These are phyloP conservation scores for Hoplostethus mediterraneus DNA, from an alignment of 2,797 vertebrate genomes.

Conservation along the genomic window DNA sequence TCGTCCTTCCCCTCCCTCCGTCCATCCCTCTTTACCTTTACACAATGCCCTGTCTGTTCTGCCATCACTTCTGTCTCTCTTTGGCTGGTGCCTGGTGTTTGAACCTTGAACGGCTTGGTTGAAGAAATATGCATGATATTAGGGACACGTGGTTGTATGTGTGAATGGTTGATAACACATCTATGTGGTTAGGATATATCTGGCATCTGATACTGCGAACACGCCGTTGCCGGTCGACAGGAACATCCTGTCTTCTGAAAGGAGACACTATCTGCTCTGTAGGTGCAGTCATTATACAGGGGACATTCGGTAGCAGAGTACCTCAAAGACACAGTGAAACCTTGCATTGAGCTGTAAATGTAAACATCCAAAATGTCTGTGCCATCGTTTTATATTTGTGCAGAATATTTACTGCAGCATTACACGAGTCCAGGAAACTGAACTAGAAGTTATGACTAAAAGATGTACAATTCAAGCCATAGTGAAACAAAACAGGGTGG, in stretches of 20 bases:
- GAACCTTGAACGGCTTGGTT: slow-evolving; percentile 37
- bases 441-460: slow-evolving; percentile 1
- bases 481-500: slow-evolving; percentile 42
- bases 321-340: not conserved
- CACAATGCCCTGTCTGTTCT: slow-evolving; percentile 45
- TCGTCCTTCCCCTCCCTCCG: slow-evolving; percentile 38
- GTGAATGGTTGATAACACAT: slow-evolving; percentile 52
- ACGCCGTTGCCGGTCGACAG: slow-evolving; percentile 46
- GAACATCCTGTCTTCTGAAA: slow-evolving; percentile 45
- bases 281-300: not conserved
- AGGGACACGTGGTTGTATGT: slow-evolving; percentile 48
- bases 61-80: slow-evolving; percentile 38
- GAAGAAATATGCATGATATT: slow-evolving; percentile 54
- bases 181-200: slow-evolving; percentile 25
- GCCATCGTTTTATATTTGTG: not conserved
- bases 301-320: slow-evolving; percentile 3
- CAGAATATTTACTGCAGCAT: slow-evolving; percentile 1
- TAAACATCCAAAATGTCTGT: no score
- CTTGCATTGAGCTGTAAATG: no score
- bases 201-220: slow-evolving; percentile 45
- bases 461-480: slow-evolving; percentile 17
- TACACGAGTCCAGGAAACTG: not conserved
- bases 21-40: slow-evolving; percentile 29
- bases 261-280: slow-evolving; percentile 15
- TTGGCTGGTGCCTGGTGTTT: slow-evolving; percentile 48